Evolutionary conservation across 2,888 invertebrate genomes (phyloP), one percentile per base, ranked within the genome.

Genomic region (Drosophila barbarae): DNA sequence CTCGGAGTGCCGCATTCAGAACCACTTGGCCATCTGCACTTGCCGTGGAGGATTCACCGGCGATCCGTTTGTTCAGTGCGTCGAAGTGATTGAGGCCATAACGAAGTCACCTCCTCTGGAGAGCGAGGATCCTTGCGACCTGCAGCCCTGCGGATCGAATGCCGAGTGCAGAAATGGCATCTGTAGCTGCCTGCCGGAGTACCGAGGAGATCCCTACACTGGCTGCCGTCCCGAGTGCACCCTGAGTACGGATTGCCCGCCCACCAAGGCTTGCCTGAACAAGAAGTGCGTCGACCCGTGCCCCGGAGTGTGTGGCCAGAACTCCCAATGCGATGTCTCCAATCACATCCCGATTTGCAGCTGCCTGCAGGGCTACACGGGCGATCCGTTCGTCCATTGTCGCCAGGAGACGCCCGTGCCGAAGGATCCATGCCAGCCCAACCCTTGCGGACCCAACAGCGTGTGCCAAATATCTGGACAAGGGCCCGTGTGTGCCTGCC

Each of bases 171-270:
- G 93, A 89, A 94, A 95, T 90, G 92, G 93, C 78, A 92, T 94
- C 85, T 96, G 96, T 88, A 91, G 92, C 67, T 96, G 96, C 89
- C 90, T 95, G 69, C 91, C 93, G 54, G 95, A 95, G 82, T 96
- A 95, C 88, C 94, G 93, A 76, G 96, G 96, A 47, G 95, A 96
- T 90, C 96, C 96, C 3, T 95, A 96, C 83, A 90, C 93, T 32
- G 94, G 95, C 84, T 96, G 96, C 88, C 91, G 95, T 85, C 96
- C 96, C 13, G 96, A 96, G 91, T 96, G 96, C 88, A 93, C 95
- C 10, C 92, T 94, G 73, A 96, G 96, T 88, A 93, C 94, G 2
- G 96, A 97, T 84, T 97, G 96, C 88, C 91, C 93, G 1, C 92
- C 92, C 77, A 92, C 93, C 73, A 94, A 92, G 89, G 93, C 96